Base-by-base conservation (phyloP, 2,888 invertebrate species). In the Prostheceraeus crozeri region DNA sequence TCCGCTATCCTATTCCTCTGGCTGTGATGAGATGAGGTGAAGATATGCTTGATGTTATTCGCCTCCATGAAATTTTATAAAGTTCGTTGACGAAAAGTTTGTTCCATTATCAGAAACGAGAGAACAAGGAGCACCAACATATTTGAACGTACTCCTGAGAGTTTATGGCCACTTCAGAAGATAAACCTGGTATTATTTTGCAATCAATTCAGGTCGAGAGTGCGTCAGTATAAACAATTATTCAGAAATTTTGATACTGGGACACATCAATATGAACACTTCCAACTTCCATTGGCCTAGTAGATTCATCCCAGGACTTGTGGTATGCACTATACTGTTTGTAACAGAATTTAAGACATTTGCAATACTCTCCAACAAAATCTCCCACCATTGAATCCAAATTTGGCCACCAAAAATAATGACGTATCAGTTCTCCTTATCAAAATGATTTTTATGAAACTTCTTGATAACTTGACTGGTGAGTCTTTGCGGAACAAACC, bases 1-100 rank as follows among this genome's bases (percentile, higher is more conserved):
- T 40, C 40, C 6, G 40, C 40, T 40, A n/a, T 40, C 8, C 40
- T 21, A 40, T 40, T 40, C 40, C 14, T 14, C 21, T 40, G 14
- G n/a, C 21, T 14, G 14, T 40, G 40, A 8, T 21, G 14, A 10
- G 40, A 21, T 6, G 40, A 21, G n/a, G 40, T 10, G 4, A 40
- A 14, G 8, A 19, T 40, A n/a, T 14, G 14, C 6, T 6, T 40
- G 4, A 40, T 40, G 4, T 21, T 21, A 8, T 40, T 21, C 4
- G 40, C 21, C 6, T 40, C n/a, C 8, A 14, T 8, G 21, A 40
- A 40, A 6, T 6, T n/a, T 40, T 6, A 10, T n/a, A n/a, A 40
- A 40, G 14, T 10, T 6, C 14, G n/a, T 40, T 8, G 40, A 40
- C 8, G n/a, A 8, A n/a, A 40, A 40, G 21, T 40, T 40, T 10